These are phyloP conservation scores for Stenodera caucasica DNA, from an alignment of 2,888 invertebrate species.

Conservation along the genomic window DNA sequence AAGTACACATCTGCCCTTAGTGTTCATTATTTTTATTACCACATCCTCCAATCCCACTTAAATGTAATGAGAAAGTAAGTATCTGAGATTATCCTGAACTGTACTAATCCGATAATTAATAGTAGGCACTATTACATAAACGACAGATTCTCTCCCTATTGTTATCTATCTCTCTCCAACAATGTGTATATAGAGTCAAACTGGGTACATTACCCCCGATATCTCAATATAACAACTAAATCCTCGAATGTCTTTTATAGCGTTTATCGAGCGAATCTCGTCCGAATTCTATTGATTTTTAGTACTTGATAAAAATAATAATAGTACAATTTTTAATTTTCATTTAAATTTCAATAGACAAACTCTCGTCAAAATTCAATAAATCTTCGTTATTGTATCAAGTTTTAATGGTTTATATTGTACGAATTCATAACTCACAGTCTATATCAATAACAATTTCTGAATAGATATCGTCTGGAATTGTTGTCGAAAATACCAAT, in stretches of 20 bases:
- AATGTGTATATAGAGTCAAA: background rate
- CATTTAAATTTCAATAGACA: background rate
- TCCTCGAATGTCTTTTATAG: background rate
- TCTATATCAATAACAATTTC: background rate
- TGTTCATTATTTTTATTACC: slow-evolving; percentile 29
- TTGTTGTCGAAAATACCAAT: background rate
- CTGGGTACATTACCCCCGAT: background rate
- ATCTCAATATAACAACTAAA: background rate
- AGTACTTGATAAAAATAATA: no score
- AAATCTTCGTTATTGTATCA: background rate
- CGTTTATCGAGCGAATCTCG: background rate
- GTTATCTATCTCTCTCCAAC: background rate
- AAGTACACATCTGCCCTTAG: slow-evolving; percentile 24
- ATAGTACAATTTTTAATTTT: background rate
- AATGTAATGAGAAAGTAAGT: slow-evolving; percentile 28
- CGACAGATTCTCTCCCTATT: slow-evolving; percentile 4
- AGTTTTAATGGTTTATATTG: slow-evolving; percentile 7
- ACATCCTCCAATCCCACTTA: slow-evolving; percentile 25
- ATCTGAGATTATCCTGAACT: slow-evolving; percentile 24
- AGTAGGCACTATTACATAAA: slow-evolving; percentile 6
- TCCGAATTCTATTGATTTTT: background rate
- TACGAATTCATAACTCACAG: background rate
- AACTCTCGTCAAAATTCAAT: no score
- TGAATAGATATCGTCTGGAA: background rate
- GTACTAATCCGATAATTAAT: slow-evolving; percentile 28